Evolutionary conservation across 2,888 invertebrate species (phyloP).

Genomic region (Megamerina dolium): DNA sequence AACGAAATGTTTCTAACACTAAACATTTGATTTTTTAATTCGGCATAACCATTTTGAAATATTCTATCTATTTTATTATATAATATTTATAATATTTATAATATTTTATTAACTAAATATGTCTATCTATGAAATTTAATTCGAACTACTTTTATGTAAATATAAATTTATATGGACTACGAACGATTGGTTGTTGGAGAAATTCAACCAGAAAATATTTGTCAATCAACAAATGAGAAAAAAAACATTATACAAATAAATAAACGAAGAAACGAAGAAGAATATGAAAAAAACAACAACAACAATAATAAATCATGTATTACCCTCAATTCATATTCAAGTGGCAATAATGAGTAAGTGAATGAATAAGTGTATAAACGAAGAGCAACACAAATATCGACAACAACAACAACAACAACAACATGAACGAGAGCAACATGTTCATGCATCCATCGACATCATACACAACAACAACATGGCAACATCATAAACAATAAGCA

Average conservation of each 20-base stretch:
- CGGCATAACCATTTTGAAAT: too few relatives aligned
- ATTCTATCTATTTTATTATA: too few relatives aligned
- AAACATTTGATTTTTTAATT: too few relatives aligned
- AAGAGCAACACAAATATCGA: slow-evolving; percentile 1
- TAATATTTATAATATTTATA: too few relatives aligned
- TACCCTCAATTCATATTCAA: slow-evolving; percentile 22
- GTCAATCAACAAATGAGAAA: too few relatives aligned
- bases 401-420: slow-evolving; percentile 1
- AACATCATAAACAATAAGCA: slow-evolving; percentile 15
- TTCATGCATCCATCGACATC: slow-evolving; percentile 1
- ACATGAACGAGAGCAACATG: slow-evolving; percentile 1
- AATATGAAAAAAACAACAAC: not conserved
- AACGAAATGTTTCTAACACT: too few relatives aligned
- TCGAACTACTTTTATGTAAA: too few relatives aligned
- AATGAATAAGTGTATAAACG: slow-evolving; percentile 11
- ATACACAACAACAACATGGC: slow-evolving; percentile 3
- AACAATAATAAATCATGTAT: slow-evolving; percentile 12
- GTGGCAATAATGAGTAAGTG: slow-evolving; percentile 18
- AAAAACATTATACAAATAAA: not conserved
- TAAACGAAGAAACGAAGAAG: not conserved
- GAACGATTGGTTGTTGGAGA: too few relatives aligned
- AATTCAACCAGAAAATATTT: not conserved
- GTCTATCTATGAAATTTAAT: too few relatives aligned
- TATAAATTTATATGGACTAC: too few relatives aligned
- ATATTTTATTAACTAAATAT: too few relatives aligned